Base-by-base conservation (phyloP, 2,113 vertebrate species). In the Varanus salvator region DNA sequence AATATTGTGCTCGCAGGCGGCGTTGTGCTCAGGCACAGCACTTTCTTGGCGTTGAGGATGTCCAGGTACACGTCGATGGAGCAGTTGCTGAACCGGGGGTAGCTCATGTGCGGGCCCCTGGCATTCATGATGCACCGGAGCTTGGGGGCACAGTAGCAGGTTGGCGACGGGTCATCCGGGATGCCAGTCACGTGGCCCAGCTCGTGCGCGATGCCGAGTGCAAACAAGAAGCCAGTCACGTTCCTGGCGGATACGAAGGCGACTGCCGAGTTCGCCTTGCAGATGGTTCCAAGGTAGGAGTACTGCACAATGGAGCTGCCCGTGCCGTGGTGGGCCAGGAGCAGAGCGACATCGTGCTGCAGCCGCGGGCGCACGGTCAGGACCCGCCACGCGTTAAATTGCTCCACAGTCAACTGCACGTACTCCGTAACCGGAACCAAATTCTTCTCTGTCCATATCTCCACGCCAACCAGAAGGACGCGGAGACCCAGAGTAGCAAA, bases 391-490 rank as follows among this genome's bases (percentile, higher is more conserved):
- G 2, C 66, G 0, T 95, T 96, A 87, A 96, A 97, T 38, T 89
- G 29, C 0, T 66, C 27, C 17, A 96, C 93, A 21, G 91, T 89
- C 4, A 57, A 80, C 1, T 76, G 80, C 86, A 95, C 27, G 88
- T 92, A 94, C n/a, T 2, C 60, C 0, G 92, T 85, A 3, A 95
- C 48, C 6, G 69, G 44, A 66, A 87, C 64, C 1, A 80, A 92
- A 92, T 96, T 95, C 77, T 57, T 82, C 92, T 97, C 94, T 0
- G 88, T 93, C 96, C 96, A 96, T 0, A 97, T 74, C 77, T 96
- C 96, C 38, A 96, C 50, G 0, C 94, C 95, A 0, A 80, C 90
- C 80, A 96, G 68, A 75, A 95, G 86, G 78, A 96, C 78, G 64
- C 89, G 57, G 48, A 96, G 94, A 80, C n/a, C 71, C 69, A 92